These are phyloP conservation scores for Malurus leucopterus DNA, from an alignment of 2,797 vertebrate species.

Conservation along the genomic window DNA sequence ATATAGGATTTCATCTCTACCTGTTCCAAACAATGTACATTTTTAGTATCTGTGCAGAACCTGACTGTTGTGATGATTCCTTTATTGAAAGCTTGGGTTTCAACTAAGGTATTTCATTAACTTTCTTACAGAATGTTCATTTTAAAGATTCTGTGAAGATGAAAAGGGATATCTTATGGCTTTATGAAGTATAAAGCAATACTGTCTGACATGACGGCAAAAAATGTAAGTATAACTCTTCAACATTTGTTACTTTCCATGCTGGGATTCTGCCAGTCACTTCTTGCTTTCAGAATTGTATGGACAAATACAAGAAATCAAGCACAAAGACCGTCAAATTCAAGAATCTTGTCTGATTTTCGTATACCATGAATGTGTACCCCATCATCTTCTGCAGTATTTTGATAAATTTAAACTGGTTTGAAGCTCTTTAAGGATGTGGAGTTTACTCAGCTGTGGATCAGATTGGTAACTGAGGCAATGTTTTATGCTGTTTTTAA, in stretches of 20 bases:
- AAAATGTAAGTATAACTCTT: constrained; percentile 69
- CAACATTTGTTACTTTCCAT: not conserved
- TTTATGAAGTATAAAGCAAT: constrained; percentile 63
- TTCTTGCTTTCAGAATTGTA: not conserved
- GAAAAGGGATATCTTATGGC: constrained; percentile 48
- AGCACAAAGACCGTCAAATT: not conserved
- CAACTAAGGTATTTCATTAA: constrained; percentile 23
- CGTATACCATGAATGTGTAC: not conserved
- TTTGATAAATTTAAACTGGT: not conserved
- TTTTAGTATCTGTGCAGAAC: not conserved
- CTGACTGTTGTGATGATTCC: not conserved
- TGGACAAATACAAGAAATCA: not conserved
- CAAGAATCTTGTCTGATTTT: not conserved
- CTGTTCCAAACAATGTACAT: not conserved
- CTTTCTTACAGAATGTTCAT: constrained; percentile 65
- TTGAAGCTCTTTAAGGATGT: not conserved
- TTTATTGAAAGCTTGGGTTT: not conserved
- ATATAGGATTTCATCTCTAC: not conserved
- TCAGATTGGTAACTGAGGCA: not conserved
- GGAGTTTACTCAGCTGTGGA: not conserved
- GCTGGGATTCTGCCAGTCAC: not conserved
- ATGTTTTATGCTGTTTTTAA: not conserved
- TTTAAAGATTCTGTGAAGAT: constrained; percentile 65
- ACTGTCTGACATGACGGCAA: constrained; percentile 71
- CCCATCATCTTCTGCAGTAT: not conserved